Evolutionary conservation across 2,113 vertebrate genomes (phyloP).

Genomic region (Carassius carassius): DNA sequence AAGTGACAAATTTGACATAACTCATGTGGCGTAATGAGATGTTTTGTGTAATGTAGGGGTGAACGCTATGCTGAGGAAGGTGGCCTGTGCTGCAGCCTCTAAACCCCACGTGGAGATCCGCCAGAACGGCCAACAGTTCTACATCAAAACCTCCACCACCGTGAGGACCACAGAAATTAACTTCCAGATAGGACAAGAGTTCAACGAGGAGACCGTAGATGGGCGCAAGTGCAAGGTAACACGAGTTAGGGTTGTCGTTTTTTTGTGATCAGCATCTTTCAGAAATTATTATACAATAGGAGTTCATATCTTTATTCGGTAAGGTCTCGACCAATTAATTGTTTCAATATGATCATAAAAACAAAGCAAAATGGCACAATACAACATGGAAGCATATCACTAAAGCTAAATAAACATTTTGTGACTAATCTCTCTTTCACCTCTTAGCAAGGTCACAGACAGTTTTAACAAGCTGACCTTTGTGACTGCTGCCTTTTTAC

Average conservation of each 20-base stretch:
- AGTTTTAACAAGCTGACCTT: slow-evolving; percentile 45
- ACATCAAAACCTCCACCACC: slow-evolving; percentile 96
- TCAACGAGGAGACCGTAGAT: slow-evolving; percentile 95
- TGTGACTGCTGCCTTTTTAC: slow-evolving; percentile 14
- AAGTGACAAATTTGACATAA: not conserved
- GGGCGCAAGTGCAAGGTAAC: slow-evolving; percentile 94
- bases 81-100: slow-evolving; percentile 89
- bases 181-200: slow-evolving; percentile 91
- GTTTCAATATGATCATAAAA: too few relatives aligned
- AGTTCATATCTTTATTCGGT: too few relatives aligned
- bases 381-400: not conserved
- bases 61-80: slow-evolving; percentile 92
- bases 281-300: not conserved
- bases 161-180: slow-evolving; percentile 95
- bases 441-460: not conserved
- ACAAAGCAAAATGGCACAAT: not conserved
- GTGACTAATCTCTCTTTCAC: not conserved
- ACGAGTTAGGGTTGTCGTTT: not conserved
- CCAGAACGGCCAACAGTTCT: slow-evolving; percentile 92
- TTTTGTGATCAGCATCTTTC: not conserved
- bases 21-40: not conserved
- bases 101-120: slow-evolving; percentile 95
- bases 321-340: too few relatives aligned
- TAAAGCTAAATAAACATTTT: not conserved
- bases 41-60: slow-evolving; percentile 77